A percentile compares a stretch with the other conserved stretches of the same genome.
phyloP scores from a whole-genome alignment of 2,888 invertebrate genomes.

The Leptura quadrifasciata region DNA sequence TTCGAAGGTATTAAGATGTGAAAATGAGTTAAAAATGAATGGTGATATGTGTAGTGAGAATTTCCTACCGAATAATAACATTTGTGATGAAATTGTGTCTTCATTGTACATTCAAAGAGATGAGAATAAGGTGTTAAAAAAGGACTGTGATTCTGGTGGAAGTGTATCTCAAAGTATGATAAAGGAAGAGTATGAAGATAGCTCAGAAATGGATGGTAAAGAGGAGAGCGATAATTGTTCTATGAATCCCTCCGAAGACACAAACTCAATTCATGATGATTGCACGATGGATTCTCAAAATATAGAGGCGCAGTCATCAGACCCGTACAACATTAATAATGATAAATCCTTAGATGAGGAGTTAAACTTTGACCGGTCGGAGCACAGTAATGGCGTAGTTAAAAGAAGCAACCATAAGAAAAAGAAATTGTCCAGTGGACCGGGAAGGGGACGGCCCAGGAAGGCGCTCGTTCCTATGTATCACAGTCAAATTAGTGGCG shows the following conservation, averaged over 20 bases:
- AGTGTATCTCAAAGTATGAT: slow-evolving; percentile 35
- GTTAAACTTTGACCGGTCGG: slow-evolving; percentile 46
- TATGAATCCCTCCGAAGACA: slow-evolving; percentile 37
- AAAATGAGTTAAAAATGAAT: slow-evolving; percentile 57
- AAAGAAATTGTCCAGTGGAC: slow-evolving; percentile 63
- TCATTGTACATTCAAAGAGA: slow-evolving; percentile 51
- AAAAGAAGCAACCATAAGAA: slow-evolving; percentile 62
- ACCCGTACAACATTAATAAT: slow-evolving; percentile 53
- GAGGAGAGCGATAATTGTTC: slow-evolving; percentile 44
- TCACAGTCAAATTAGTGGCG: slow-evolving; percentile 79
- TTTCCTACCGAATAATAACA: slow-evolving; percentile 70
- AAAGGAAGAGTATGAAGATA: slow-evolving; percentile 44
- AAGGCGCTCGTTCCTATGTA: slow-evolving; percentile 76
- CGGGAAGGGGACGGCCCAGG: slow-evolving; percentile 72
- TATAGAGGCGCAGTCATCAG: slow-evolving; percentile 43
- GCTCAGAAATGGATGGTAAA: slow-evolving; percentile 44
- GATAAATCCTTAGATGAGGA: slow-evolving; percentile 51
- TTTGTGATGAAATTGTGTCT: slow-evolving; percentile 65
- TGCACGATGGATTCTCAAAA: slow-evolving; percentile 40
- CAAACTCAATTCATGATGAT: slow-evolving; percentile 41
- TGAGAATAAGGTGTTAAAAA: slow-evolving; percentile 38
- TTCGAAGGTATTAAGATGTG: slow-evolving; percentile 43
- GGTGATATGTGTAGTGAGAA: slow-evolving; percentile 61
- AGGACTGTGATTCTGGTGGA: slow-evolving; percentile 47
- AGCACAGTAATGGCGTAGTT: slow-evolving; percentile 65